Percentiles rank a stretch among this genome's conserved stretches.
Evolutionary conservation across 1,140 invertebrate genomes (phyloP).

Genomic region (Galendromus occidentalis): DNA sequence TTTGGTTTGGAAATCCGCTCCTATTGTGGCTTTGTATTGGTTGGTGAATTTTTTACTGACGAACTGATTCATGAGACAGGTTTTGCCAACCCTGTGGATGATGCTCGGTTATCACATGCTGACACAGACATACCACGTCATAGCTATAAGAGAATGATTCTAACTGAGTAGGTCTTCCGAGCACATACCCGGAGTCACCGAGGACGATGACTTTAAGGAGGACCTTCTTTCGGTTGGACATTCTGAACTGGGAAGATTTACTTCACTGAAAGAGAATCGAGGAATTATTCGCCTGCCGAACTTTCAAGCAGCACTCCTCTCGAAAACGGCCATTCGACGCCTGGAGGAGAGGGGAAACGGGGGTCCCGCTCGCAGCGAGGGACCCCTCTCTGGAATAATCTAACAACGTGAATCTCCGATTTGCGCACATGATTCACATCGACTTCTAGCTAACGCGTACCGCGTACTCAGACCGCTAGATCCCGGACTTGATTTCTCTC

Average conservation of each 20-base stretch:
- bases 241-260: constrained; percentile 24
- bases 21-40: constrained; percentile 99
- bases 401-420: too few relatives aligned
- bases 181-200: constrained; percentile 61
- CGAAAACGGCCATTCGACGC: too few relatives aligned
- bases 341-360: too few relatives aligned
- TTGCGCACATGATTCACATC: too few relatives aligned
- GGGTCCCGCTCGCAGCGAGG: too few relatives aligned
- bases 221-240: constrained; percentile 87
- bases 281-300: too few relatives aligned
- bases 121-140: constrained; percentile 6
- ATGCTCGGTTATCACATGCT: neutral
- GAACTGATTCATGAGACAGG: constrained; percentile 99
- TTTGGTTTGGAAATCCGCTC: constrained; percentile 97
- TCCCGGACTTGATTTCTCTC: too few relatives aligned
- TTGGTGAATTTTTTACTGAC: constrained; percentile 99
- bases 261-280: neutral
- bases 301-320: too few relatives aligned
- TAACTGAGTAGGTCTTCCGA: neutral
- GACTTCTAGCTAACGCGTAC: too few relatives aligned
- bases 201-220: constrained; percentile 92
- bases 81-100: constrained; percentile 65
- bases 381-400: too few relatives aligned
- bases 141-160: constrained; percentile 1
- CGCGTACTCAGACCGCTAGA: too few relatives aligned